Evolutionary conservation across 2,888 invertebrate genomes (phyloP).

Genomic region (Lottia scabra): DNA sequence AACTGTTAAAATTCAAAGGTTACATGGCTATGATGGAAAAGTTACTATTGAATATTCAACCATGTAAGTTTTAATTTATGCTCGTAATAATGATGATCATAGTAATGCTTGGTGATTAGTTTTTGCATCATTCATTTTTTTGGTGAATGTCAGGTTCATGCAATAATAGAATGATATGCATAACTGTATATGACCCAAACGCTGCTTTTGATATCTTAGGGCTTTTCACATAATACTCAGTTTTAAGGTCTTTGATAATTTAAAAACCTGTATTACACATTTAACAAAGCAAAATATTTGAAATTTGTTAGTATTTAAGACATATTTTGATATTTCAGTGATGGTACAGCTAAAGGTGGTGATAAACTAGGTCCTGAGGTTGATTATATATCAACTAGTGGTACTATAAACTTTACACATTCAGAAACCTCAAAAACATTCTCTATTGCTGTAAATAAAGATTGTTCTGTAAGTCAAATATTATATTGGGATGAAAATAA

Average conservation of each 20-base stretch:
- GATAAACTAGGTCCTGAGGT: slow-evolving; percentile 37
- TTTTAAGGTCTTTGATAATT: no score
- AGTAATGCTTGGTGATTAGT: no score
- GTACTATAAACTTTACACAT: slow-evolving; percentile 57
- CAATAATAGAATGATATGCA: no score
- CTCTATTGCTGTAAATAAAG: slow-evolving; percentile 54
- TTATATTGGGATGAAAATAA: not conserved
- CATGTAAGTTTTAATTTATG: slow-evolving; percentile 58
- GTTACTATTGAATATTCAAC: slow-evolving; percentile 73
- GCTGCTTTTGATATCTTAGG: no score
- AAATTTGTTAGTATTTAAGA: no score
- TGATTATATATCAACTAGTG: slow-evolving; percentile 48
- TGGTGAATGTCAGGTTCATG: no score
- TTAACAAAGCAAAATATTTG: no score
- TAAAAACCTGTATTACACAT: no score
- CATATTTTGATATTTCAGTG: slow-evolving; percentile 39
- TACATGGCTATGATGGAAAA: slow-evolving; percentile 73
- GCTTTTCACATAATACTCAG: no score
- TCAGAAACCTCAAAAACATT: slow-evolving; percentile 62
- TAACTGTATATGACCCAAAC: no score
- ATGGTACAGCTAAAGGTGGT: slow-evolving; percentile 63
- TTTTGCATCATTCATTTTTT: no score
- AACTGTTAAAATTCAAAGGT: slow-evolving; percentile 69
- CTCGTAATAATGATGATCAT: not conserved
- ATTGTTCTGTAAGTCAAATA: slow-evolving; percentile 46